phyloP scores from a whole-genome alignment of 2,888 invertebrate genomes.

The Lycophotia porphyrea region DNA sequence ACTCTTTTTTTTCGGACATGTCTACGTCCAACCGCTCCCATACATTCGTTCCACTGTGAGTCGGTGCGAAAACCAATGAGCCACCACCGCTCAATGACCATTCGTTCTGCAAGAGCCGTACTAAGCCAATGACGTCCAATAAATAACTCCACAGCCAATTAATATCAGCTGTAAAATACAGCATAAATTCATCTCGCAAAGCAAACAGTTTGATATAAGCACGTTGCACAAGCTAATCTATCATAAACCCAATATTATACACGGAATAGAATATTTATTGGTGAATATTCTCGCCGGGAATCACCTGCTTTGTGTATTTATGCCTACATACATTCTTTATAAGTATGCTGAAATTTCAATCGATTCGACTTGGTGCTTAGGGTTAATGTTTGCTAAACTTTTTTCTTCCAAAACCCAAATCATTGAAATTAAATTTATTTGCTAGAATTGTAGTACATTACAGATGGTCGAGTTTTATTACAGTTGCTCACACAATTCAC shows the following conservation, averaged over 20 bases:
- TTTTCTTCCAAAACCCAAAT: too few species aligned
- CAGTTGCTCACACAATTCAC: too few species aligned
- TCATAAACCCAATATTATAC: conserved; percentile 36
- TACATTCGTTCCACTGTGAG: too few species aligned
- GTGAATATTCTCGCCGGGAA: conserved; percentile 29
- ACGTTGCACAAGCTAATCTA: conserved; percentile 53
- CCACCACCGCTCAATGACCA: background rate
- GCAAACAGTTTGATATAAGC: conserved; percentile 40
- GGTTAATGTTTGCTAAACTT: too few species aligned
- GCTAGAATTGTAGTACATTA: too few species aligned
- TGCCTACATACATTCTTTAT: background rate
- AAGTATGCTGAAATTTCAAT: background rate
- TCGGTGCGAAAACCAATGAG: background rate
- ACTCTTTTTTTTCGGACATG: too few species aligned
- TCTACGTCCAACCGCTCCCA: too few species aligned
- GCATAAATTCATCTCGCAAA: conserved; percentile 42
- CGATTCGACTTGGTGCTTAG: background rate
- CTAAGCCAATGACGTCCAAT: conserved; percentile 1
- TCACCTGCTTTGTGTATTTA: conserved; percentile 9
- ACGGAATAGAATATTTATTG: conserved; percentile 46
- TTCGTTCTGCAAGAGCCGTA: background rate
- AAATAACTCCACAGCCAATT: conserved; percentile 49
- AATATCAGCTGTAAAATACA: conserved; percentile 39
- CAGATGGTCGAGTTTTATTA: too few species aligned
- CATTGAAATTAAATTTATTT: too few species aligned